phyloP scores from a whole-genome alignment of 2,113 vertebrate genomes.

The Callocephalon fimbriatum region DNA sequence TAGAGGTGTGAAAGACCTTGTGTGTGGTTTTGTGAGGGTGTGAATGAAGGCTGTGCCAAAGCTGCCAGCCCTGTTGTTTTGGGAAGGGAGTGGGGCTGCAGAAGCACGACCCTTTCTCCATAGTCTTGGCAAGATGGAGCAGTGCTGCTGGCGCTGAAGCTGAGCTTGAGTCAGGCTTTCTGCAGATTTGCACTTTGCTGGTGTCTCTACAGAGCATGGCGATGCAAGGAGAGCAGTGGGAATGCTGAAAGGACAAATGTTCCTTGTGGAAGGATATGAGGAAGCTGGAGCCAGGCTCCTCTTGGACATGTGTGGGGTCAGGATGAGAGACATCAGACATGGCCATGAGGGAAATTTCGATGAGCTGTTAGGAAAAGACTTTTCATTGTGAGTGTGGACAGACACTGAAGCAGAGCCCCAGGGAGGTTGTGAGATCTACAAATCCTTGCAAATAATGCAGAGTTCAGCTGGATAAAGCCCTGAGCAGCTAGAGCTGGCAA shows the following conservation, averaged over 20 bases:
- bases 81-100: not conserved
- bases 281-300: not conserved
- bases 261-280: not conserved
- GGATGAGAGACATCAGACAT: not conserved
- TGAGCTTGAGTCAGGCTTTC: no score
- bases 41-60: not conserved
- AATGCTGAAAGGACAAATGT: not conserved
- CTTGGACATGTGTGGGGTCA: not conserved
- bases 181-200: not conserved
- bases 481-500: not conserved
- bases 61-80: not conserved
- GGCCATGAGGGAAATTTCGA: not conserved
- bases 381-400: not conserved
- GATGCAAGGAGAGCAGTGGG: not conserved
- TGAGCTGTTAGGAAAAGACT: not conserved
- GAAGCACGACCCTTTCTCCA: not conserved
- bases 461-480: not conserved
- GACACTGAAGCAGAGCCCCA: not conserved
- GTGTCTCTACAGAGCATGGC: not conserved
- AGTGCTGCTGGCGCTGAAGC: not conserved
- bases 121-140: not conserved
- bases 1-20: not conserved
- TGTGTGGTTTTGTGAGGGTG: not conserved
- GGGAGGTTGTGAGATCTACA: not conserved
- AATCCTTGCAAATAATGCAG: not conserved